phyloP scores from a whole-genome alignment of 2,113 vertebrate genomes.

The Arvicanthis niloticus region DNA sequence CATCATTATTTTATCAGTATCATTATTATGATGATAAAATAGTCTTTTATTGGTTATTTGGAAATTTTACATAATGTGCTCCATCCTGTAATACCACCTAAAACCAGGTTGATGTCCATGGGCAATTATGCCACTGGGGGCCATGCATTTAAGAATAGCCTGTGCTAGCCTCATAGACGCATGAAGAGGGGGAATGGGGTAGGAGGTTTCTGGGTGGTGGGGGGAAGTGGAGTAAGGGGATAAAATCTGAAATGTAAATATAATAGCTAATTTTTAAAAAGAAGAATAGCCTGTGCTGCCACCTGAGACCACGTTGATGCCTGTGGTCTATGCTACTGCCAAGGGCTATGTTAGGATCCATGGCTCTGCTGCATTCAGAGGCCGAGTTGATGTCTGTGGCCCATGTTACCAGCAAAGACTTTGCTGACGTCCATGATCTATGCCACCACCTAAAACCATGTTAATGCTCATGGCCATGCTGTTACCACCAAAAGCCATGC shows the following conservation, averaged over 20 bases:
- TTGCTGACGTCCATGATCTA: not conserved
- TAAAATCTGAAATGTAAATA: too few species aligned
- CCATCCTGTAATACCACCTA: not conserved
- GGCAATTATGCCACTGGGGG: not conserved
- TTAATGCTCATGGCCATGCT: not conserved
- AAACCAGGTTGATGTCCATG: not conserved
- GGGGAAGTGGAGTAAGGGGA: too few species aligned
- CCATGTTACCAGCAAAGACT: not conserved
- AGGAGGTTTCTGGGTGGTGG: too few species aligned
- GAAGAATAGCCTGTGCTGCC: too few species aligned
- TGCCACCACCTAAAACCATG: not conserved
- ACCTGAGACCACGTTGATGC: not conserved
- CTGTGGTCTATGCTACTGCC: not conserved
- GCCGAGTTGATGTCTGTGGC: not conserved
- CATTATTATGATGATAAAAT: not conserved
- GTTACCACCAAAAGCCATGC: not conserved
- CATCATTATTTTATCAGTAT: too few species aligned
- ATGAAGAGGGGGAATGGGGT: too few species aligned
- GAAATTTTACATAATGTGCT: not conserved
- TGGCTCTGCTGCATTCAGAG: not conserved
- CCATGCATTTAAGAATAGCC: not conserved
- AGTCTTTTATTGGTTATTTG: not conserved
- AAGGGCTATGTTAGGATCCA: not conserved
- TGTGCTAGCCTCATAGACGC: too few species aligned
- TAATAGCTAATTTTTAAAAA: too few species aligned